Percentiles rank a stretch among this genome's conserved stretches.
Evolutionary conservation across 2,797 vertebrate species (phyloP).

Genomic region (Sebastes diaconus): DNA sequence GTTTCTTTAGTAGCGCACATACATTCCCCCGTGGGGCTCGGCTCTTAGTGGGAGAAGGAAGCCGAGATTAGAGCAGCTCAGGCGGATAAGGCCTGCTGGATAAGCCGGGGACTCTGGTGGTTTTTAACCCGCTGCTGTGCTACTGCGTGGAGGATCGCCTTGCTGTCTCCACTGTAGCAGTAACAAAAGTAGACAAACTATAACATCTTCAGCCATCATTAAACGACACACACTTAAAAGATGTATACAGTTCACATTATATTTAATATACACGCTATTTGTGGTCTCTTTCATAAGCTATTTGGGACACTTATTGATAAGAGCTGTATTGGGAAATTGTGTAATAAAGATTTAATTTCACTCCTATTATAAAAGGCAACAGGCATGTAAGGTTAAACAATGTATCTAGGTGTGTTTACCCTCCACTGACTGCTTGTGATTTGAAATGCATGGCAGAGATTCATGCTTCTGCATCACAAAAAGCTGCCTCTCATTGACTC

Average conservation of each 20-base stretch:
- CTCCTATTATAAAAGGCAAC: not conserved
- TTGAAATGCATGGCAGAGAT: conserved; percentile 55
- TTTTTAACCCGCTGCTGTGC: conserved; percentile 10
- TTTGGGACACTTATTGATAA: not conserved
- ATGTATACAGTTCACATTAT: not conserved
- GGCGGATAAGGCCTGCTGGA: conserved; percentile 56
- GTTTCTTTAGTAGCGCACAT: not conserved
- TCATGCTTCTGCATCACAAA: conserved; percentile 33
- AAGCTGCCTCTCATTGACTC: conserved; percentile 1
- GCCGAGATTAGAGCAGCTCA: conserved; percentile 31
- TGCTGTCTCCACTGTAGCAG: not conserved
- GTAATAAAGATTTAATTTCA: not conserved
- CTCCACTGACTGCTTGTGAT: not conserved
- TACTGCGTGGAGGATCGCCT: not conserved
- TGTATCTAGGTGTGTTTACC: not conserved
- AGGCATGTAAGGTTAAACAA: not conserved
- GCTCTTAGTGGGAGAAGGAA: not conserved
- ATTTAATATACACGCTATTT: too few species aligned
- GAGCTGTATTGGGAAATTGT: not conserved
- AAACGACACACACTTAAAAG: not conserved
- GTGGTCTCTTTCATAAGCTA: not conserved
- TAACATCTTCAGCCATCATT: not conserved
- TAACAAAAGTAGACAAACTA: not conserved
- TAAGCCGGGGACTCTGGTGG: conserved; percentile 49
- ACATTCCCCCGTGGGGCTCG: not conserved